phyloP scores from a whole-genome alignment of 2,797 vertebrate genomes.

The Scolopax bukidnonensis region DNA sequence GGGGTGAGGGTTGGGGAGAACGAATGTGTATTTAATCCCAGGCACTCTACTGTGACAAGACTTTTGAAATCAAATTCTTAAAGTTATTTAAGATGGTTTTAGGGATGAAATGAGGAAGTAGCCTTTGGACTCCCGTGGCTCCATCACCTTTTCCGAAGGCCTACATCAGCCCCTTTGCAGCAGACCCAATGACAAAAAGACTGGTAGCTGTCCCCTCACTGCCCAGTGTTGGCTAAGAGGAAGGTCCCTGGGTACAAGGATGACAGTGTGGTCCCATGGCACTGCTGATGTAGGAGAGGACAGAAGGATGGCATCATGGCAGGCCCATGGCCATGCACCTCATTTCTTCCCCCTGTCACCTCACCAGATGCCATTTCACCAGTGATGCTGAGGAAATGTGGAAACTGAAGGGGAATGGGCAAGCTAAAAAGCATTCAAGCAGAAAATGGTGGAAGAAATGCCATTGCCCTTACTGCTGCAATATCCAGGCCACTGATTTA shows the following conservation, averaged over 20 bases:
- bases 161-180: fast-evolving
- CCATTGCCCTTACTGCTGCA: background rate
- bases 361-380: background rate
- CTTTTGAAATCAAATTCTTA: background rate
- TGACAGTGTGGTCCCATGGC: background rate
- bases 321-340: fast-evolving
- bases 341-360: background rate
- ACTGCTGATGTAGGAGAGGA: background rate
- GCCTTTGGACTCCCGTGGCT: background rate
- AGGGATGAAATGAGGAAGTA: background rate
- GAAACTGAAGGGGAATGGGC: background rate
- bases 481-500: background rate
- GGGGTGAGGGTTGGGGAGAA: background rate
- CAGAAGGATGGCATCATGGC: background rate
- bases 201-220: background rate
- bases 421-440: background rate
- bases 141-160: background rate
- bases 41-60: background rate
- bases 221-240: background rate
- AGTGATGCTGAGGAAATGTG: background rate
- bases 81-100: background rate
- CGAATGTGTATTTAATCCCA: background rate
- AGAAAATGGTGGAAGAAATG: background rate
- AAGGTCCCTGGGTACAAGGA: background rate
- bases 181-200: background rate